Evolutionary conservation across 2,888 invertebrate genomes (phyloP).

Genomic region (Diplolepis rosae): DNA sequence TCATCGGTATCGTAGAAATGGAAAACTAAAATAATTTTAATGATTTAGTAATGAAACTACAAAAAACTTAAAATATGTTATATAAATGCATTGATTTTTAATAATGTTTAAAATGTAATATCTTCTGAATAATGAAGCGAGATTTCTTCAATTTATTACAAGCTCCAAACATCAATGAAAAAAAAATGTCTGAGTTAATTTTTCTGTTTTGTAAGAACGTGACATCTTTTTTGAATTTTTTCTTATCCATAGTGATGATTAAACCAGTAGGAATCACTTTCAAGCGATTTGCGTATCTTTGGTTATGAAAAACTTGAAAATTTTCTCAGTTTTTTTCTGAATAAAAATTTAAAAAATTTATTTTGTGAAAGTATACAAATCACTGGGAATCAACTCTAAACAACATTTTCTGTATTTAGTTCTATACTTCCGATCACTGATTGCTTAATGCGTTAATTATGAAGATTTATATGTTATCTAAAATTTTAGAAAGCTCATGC

Average conservation of each 20-base stretch:
- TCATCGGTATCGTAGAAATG: too few relatives aligned
- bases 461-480: neutral
- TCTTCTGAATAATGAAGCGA: too few relatives aligned
- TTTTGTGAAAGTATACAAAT: too few relatives aligned
- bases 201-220: neutral
- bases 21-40: too few relatives aligned
- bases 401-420: neutral
- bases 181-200: constrained; percentile 46
- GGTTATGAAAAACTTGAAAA: neutral
- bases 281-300: neutral
- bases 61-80: too few relatives aligned
- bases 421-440: neutral
- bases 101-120: too few relatives aligned
- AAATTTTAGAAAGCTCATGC: neutral
- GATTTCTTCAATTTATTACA: too few relatives aligned
- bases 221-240: neutral
- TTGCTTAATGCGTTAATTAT: neutral
- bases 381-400: too few relatives aligned
- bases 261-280: neutral
- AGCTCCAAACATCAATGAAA: constrained; percentile 76
- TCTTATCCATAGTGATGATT: neutral
- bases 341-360: too few relatives aligned
- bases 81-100: too few relatives aligned
- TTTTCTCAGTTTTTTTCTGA: neutral
- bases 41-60: too few relatives aligned